phyloP scores from a whole-genome alignment of 1,140 invertebrate species.

The Drosophila baimaii region DNA sequence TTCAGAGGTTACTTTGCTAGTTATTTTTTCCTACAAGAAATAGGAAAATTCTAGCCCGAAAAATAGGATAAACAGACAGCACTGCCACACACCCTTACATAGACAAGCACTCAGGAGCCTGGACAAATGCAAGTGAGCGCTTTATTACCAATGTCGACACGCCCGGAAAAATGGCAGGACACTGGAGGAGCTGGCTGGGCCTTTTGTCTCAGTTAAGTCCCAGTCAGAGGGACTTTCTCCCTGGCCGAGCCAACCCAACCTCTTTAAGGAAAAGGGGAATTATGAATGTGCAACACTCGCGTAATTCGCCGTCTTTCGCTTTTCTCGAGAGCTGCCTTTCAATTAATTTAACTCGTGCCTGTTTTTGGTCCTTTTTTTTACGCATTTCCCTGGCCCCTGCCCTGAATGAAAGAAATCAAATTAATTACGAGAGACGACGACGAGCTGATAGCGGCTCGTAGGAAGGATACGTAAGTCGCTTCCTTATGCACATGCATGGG shows the following conservation, averaged over 20 bases:
- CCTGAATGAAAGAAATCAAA: constrained; percentile 76
- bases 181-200: constrained; percentile 10
- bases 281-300: constrained; percentile 58
- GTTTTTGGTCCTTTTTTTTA: constrained; percentile 45
- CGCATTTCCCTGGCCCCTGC: constrained; percentile 59
- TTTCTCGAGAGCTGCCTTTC: constrained; percentile 44
- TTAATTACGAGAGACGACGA: constrained; percentile 65
- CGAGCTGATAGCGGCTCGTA: constrained; percentile 28
- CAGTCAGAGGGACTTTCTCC: constrained; percentile 13
- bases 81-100: not conserved
- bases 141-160: constrained; percentile 80
- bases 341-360: constrained; percentile 61
- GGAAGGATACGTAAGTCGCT: constrained; percentile 28
- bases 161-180: constrained; percentile 38
- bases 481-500: constrained; percentile 73
- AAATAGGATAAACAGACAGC: not conserved
- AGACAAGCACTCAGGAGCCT: constrained; percentile 22
- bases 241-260: constrained; percentile 14
- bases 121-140: constrained; percentile 71
- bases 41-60: not conserved
- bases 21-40: not conserved
- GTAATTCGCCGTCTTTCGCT: constrained; percentile 14
- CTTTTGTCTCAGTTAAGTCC: constrained; percentile 45
- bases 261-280: constrained; percentile 34
- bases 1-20: too few species aligned